Conservation (phyloP, 1,140 invertebrate genomes). For the Rhizoglyphus robini region DNA sequence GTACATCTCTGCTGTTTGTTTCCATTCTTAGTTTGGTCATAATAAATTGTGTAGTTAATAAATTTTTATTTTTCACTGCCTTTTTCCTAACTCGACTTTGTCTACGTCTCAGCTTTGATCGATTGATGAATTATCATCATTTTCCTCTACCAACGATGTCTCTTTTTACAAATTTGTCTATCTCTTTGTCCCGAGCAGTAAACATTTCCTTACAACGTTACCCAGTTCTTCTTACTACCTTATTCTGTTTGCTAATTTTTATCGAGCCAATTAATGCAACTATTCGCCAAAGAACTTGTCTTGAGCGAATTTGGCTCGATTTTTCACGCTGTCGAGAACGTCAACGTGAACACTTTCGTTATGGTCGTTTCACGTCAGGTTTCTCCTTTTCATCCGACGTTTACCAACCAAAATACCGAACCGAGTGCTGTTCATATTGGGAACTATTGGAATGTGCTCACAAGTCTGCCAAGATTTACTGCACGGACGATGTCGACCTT, state of each 20-base stretch:
- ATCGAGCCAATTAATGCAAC: not conserved
- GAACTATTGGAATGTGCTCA: conserved; percentile 15
- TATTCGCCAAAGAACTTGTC: not conserved
- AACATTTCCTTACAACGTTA: too few species aligned
- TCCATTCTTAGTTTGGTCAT: too few species aligned
- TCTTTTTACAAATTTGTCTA: too few species aligned
- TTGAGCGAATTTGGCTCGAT: conserved; percentile 7
- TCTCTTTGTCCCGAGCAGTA: too few species aligned
- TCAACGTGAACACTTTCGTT: conserved; percentile 3
- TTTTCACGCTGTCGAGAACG: conserved; percentile 8
- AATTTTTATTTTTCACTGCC: too few species aligned
- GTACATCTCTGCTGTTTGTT: not conserved
- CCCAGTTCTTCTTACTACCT: too few species aligned
- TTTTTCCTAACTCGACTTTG: too few species aligned
- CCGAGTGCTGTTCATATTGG: conserved; percentile 18
- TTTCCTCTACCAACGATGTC: too few species aligned
- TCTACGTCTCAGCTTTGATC: too few species aligned
- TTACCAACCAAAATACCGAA: conserved; percentile 10
- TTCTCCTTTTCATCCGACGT: conserved; percentile 10
- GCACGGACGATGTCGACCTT: not conserved
- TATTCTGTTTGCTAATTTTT: too few species aligned
- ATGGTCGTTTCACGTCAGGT: not conserved
- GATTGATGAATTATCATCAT: too few species aligned
- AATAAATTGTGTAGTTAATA: too few species aligned
- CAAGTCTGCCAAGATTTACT: not conserved